Evolutionary conservation across 2,113 vertebrate genomes (phyloP).

Genomic region (Pterophyllum scalare): DNA sequence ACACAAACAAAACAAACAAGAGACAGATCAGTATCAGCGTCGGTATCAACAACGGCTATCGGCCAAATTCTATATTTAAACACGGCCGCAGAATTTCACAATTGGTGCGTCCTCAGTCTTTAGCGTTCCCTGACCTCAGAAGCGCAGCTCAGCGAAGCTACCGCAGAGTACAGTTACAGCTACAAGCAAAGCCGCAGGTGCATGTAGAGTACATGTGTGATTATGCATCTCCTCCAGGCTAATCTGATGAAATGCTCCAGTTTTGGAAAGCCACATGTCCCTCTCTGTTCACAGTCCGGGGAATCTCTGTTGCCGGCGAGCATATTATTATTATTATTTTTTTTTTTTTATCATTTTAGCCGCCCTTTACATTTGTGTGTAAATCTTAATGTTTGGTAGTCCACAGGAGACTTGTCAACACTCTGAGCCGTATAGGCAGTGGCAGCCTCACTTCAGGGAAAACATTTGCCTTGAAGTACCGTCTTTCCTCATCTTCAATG

Average conservation of each 20-base stretch:
- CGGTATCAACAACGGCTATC: neutral
- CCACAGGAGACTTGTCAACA: slow-evolving; percentile 96
- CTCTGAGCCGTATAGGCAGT: slow-evolving; percentile 88
- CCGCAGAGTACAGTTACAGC: slow-evolving; percentile 43
- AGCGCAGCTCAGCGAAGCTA: slow-evolving; percentile 34
- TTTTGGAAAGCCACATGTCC: slow-evolving; percentile 48
- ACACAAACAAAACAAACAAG: neutral
- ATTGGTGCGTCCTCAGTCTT: slow-evolving; percentile 4
- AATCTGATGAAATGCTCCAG: slow-evolving; percentile 69
- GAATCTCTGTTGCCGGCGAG: slow-evolving; percentile 21
- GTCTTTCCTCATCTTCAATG: slow-evolving; percentile 98
- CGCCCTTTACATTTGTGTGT: slow-evolving; percentile 82
- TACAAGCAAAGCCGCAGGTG: slow-evolving; percentile 76
- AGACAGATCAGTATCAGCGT: neutral
- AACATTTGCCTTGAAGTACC: slow-evolving; percentile 97
- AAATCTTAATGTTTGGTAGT: slow-evolving; percentile 88
- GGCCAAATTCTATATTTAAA: neutral
- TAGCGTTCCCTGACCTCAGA: slow-evolving; percentile 13
- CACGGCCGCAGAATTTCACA: neutral
- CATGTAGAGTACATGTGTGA: slow-evolving; percentile 61
- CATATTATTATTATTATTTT: too few relatives aligned
- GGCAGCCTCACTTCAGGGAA: slow-evolving; percentile 96
- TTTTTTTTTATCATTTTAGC: slow-evolving; percentile 31
- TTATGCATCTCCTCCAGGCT: slow-evolving; percentile 76
- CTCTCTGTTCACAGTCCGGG: slow-evolving; percentile 44